Evolutionary conservation across 2,888 invertebrate genomes (phyloP), one percentile per base, ranked within the genome.

Genomic region (Eumacrocentrus americanus): DNA sequence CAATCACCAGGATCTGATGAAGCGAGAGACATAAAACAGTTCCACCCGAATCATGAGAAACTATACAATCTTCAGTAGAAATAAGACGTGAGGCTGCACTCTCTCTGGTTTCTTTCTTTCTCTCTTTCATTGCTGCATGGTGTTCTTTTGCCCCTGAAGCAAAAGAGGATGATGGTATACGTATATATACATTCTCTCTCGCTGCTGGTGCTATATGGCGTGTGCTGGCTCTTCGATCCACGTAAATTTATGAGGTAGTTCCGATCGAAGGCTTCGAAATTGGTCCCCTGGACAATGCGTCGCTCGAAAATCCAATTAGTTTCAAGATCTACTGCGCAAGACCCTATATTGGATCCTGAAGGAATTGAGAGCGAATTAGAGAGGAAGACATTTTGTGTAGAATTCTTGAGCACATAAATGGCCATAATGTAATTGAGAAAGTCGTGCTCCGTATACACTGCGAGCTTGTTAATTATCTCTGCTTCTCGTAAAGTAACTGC

Each of bases 1-100:
- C 64, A 57, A 62, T 65, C 37, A 64, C 57, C 44, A 47, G 63
- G 62, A 70, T 68, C 65, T 67, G 68, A 70, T 70, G 65, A 66
- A 62, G 58, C 67, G n/a, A n/a, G 65, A 61, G 63, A 61, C 60
- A 63, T 62, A 64, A 64, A 66, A 62, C 62, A 59, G 64, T 55
- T 66, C 48, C 59, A 35, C 22, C 34, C n/a, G n/a, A n/a, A n/a
- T n/a, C n/a, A n/a, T n/a, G n/a, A n/a, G n/a, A n/a, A n/a, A n/a
- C n/a, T n/a, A n/a, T n/a, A n/a, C n/a, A n/a, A n/a, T n/a, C n/a
- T n/a, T n/a, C n/a, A n/a, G n/a, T n/a, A n/a, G n/a, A n/a, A n/a
- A n/a, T n/a, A n/a, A n/a, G n/a, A n/a, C n/a, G n/a, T n/a, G n/a
- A n/a, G n/a, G n/a, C n/a, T n/a, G n/a, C n/a, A n/a, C n/a, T n/a